Evolutionary conservation across 1,140 invertebrate genomes (phyloP).

Genomic region (Hylyphantes graminicola): DNA sequence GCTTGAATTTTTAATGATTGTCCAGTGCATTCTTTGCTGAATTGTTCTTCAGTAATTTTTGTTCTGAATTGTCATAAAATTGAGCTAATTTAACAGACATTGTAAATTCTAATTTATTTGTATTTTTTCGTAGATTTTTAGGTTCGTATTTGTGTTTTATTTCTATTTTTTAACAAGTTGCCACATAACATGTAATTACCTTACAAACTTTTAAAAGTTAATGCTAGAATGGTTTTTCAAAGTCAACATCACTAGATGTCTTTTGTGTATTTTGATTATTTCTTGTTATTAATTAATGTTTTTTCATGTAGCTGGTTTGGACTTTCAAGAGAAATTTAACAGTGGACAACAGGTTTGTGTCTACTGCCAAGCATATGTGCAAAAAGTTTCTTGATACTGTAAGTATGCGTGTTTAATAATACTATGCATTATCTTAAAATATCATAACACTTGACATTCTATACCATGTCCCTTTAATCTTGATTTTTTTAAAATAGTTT

Average conservation of each 20-base stretch:
- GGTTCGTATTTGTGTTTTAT: not conserved
- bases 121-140: not conserved
- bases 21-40: too few species aligned
- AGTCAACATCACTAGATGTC: too few species aligned
- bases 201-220: not conserved
- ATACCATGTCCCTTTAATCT: too few species aligned
- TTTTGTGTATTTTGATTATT: not conserved
- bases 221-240: not conserved
- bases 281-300: not conserved
- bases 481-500: too few species aligned
- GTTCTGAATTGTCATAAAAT: not conserved
- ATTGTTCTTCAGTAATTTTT: not conserved
- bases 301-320: constrained; percentile 75
- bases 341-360: constrained; percentile 78
- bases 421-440: too few species aligned
- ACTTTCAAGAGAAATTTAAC: constrained; percentile 80
- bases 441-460: too few species aligned
- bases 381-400: constrained; percentile 61
- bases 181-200: too few species aligned
- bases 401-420: constrained; percentile 15
- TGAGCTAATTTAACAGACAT: not conserved
- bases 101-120: not conserved
- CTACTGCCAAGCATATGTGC: constrained; percentile 78
- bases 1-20: constrained; percentile 38
- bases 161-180: not conserved